Evolutionary conservation across 2,888 invertebrate genomes (phyloP), one percentile per base, ranked within the genome.

Genomic region (Andrena bucephala): DNA sequence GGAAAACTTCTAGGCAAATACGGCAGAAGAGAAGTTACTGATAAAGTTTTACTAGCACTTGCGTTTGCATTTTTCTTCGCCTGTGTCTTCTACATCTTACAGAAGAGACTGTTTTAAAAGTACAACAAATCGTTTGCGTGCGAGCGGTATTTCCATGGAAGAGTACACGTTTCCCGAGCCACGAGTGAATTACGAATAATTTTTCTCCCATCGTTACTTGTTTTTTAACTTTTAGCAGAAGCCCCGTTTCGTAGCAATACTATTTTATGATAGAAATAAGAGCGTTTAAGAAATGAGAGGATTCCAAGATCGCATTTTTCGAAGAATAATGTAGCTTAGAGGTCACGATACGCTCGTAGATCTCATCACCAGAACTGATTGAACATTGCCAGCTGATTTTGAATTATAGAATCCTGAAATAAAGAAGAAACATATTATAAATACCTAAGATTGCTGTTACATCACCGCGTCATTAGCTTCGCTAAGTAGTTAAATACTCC

Each of bases 1-100:
- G 97, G 98, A 86, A 98, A 98, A 94, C 95, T 99, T 8, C 94
- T 99, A 62, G 98, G 98, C 75, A 99, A 99, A 94, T 99, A 99
- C 93, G 98, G 98, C 2, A 95, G 99, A 72, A 95, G 99, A 52
- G 99, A 99, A 94, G 97, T 98, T 85, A 99, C 99, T 0, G 99
- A 99, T 93, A 99, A 99, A 95, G 96, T 99, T 77, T 95, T 99
- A 8, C 96, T 98, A 92, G 96, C 97, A 89, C 96, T 98, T 91
- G 98, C 98, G 79, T 97, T 98, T 94, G 95, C 96, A 4, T 97
- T 99, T 94, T 98, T 98, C 93, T 94, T 98, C 87, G 97, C 97
- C 16, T 98, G 98, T 88, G 98, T 98, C 63, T 95, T 98, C 90
- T 99, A 99, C 92, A 98, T 99, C 90, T 96, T 99, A 67, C 98